A percentile compares a stretch with the other conserved stretches of the same genome.
Conservation (phyloP, 2,888 invertebrate genomes). For the Orthosia gothica region DNA sequence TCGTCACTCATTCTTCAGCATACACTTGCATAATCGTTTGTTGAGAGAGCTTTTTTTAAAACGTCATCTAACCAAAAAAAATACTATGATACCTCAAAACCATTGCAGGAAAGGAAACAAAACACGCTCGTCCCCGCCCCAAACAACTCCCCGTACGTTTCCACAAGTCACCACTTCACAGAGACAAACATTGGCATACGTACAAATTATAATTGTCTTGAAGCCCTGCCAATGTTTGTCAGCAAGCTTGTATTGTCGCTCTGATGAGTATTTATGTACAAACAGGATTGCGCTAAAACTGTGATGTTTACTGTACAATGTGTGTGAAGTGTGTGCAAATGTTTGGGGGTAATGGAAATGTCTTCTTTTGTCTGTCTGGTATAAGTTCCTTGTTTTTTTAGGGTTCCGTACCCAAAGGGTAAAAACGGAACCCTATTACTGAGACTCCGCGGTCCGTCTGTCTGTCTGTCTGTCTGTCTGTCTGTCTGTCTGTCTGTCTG, state of each 20-base stretch:
- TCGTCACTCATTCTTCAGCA: neutral
- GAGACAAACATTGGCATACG: constrained; percentile 62
- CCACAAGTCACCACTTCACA: constrained; percentile 37
- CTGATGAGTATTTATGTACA: constrained; percentile 63
- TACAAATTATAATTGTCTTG: constrained; percentile 71
- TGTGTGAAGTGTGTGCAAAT: constrained; percentile 19
- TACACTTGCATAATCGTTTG: neutral
- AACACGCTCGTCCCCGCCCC: constrained; percentile 2
- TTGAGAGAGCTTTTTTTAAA: too few species aligned
- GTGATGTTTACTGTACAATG: constrained; percentile 25
- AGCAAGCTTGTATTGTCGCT: constrained; percentile 49
- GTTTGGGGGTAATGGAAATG: constrained; percentile 11
- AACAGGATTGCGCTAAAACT: constrained; percentile 34
- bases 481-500: too few species aligned
- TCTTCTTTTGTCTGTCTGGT: constrained; percentile 4
- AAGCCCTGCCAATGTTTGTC: constrained; percentile 68
- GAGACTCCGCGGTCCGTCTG: too few species aligned
- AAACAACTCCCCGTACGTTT: neutral
- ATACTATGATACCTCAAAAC: neutral
- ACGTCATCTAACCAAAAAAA: neutral
- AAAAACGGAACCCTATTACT: too few species aligned
- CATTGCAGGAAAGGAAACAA: neutral
- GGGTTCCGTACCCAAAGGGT: too few species aligned
- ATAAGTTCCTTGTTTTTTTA: too few species aligned
- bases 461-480: too few species aligned